A percentile compares a stretch with the other conserved stretches of the same genome.
These are phyloP conservation scores for Alethe diademata DNA, from an alignment of 2,113 vertebrate species.

Conservation along the genomic window DNA sequence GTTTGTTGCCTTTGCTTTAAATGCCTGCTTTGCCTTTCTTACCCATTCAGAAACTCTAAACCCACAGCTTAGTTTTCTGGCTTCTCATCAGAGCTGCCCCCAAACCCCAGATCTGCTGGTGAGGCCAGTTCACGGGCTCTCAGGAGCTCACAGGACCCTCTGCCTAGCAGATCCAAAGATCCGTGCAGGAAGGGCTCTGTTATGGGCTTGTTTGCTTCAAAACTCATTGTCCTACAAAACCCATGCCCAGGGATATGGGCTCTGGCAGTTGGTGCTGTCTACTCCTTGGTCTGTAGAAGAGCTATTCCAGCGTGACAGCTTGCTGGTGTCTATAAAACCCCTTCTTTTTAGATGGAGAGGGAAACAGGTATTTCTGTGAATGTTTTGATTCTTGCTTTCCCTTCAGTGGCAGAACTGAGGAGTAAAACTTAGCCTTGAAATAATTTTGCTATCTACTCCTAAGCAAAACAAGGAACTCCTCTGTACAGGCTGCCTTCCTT, in stretches of 20 bases:
- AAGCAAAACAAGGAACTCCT: neutral
- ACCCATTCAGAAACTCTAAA: neutral
- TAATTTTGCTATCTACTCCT: neutral
- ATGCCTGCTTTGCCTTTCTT: neutral
- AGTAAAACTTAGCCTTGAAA: neutral
- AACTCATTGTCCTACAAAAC: neutral
- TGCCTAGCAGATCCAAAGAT: neutral
- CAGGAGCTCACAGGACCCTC: rapidly evolving
- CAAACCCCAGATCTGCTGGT: neutral
- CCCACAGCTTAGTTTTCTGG: neutral
- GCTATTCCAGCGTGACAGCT: neutral
- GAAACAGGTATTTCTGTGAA: neutral
- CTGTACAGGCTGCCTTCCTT: neutral
- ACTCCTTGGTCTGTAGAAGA: neutral
- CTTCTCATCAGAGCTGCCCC: neutral
- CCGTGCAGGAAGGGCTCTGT: neutral
- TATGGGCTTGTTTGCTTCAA: neutral
- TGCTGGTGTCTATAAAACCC: neutral
- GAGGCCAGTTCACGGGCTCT: neutral
- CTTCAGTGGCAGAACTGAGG: neutral
- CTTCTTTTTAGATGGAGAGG: neutral
- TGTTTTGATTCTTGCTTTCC: neutral
- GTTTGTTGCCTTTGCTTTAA: neutral
- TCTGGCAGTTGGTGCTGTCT: neutral
- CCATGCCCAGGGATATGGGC: neutral